phyloP scores from a whole-genome alignment of 2,113 vertebrate species.

The Tragelaphus scriptus region DNA sequence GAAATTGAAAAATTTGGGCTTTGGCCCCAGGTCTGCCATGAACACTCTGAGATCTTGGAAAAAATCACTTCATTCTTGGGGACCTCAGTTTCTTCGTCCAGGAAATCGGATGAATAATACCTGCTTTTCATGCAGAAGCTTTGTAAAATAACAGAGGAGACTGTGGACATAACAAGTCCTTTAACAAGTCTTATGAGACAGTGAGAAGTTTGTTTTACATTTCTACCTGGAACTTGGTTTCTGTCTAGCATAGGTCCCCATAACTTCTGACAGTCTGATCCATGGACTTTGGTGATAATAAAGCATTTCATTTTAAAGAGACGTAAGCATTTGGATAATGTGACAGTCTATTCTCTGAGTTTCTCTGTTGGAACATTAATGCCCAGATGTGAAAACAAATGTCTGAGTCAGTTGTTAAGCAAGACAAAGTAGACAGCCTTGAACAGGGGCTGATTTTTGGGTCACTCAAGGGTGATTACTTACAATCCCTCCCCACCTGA shows the following conservation, averaged over 20 bases:
- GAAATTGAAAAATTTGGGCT: background rate
- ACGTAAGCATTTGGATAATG: background rate
- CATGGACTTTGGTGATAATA: background rate
- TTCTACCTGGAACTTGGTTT: background rate
- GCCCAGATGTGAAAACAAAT: background rate
- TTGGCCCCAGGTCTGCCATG: background rate
- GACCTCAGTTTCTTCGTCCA: background rate
- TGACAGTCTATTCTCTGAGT: background rate
- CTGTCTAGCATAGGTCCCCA: background rate
- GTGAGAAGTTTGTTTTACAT: background rate
- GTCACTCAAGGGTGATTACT: background rate
- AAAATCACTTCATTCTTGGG: background rate
- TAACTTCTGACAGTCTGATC: background rate
- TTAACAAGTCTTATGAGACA: background rate
- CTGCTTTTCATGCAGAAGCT: background rate
- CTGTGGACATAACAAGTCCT: background rate
- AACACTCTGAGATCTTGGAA: background rate
- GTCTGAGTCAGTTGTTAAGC: background rate
- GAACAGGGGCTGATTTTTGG: background rate
- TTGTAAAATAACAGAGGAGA: background rate
- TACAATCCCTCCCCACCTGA: background rate
- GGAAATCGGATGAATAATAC: background rate
- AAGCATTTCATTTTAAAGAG: background rate
- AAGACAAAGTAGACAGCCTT: background rate
- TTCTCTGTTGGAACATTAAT: background rate